phyloP scores from a whole-genome alignment of 92 coral and sea anemone genomes.

The Scolanthus callimorphus region DNA sequence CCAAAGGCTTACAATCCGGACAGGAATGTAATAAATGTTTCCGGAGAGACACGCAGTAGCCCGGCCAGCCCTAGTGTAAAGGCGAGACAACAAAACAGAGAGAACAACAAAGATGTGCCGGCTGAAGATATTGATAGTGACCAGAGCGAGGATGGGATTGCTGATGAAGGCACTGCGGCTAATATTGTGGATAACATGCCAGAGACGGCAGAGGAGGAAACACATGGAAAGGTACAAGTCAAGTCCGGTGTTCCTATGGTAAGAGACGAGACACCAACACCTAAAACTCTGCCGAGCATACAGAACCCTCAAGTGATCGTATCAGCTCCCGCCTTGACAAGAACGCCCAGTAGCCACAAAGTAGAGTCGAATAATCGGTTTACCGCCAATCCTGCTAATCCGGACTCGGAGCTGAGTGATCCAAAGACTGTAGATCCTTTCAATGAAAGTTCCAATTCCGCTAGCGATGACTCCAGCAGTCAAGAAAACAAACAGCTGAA shows the following conservation, averaged over 20 bases:
- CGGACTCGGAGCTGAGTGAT: not conserved
- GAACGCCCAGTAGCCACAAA: not conserved
- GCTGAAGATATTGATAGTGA: not conserved
- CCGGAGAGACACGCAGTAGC: conserved; percentile 3
- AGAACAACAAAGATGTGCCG: not conserved
- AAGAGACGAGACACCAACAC: no score
- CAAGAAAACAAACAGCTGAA: no score
- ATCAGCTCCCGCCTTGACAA: conserved; percentile 4
- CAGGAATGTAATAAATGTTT: not conserved
- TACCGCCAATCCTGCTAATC: conserved; percentile 13
- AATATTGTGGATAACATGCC: not conserved
- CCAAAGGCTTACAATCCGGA: not conserved
- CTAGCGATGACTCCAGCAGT: no score
- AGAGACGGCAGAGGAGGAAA: not conserved
- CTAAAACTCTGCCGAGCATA: no score
- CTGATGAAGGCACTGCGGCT: not conserved
- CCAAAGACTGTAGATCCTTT: no score
- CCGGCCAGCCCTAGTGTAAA: not conserved
- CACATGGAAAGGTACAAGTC: no score
- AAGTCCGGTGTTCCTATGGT: not conserved
- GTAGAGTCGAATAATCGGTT: conserved; percentile 15
- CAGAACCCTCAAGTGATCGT: no score
- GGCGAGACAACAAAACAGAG: not conserved
- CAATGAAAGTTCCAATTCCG: no score
- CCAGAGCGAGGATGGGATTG: not conserved